phyloP scores from a whole-genome alignment of 2,797 vertebrate species.

The Silurus lanzhouensis region DNA sequence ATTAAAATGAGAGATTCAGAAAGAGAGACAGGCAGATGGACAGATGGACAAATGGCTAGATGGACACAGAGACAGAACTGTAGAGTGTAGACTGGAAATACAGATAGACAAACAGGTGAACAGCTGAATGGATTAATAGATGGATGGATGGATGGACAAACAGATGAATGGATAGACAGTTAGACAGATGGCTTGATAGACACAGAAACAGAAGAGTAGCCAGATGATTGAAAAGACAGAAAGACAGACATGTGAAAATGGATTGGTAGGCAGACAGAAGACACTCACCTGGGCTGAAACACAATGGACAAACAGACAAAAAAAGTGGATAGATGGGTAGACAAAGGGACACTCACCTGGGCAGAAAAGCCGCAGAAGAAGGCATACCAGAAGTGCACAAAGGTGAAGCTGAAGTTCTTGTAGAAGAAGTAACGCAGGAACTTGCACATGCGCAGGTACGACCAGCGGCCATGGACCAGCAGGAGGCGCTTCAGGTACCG shows the following conservation, averaged over 20 bases:
- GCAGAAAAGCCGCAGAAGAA: constrained; percentile 96
- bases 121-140: not conserved
- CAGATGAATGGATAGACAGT: not conserved
- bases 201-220: not conserved
- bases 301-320: no score
- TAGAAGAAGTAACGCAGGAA: constrained; percentile 96
- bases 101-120: not conserved
- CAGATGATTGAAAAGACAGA: not conserved
- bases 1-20: not conserved
- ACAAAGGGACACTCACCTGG: constrained; percentile 79
- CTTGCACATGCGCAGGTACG: constrained; percentile 94
- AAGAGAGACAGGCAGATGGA: not conserved
- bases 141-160: not conserved
- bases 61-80: not conserved
- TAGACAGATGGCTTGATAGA: no score
- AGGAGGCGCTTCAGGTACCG: constrained; percentile 92
- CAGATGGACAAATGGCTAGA: not conserved
- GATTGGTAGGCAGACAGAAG: no score
- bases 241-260: not conserved
- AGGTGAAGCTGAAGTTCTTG: constrained; percentile 95
- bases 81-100: not conserved
- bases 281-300: no score
- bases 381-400: constrained; percentile 95
- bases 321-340: no score
- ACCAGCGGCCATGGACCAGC: constrained; percentile 93